phyloP scores from a whole-genome alignment of 2,113 vertebrate genomes.

The Gymnorhina tibicen region DNA sequence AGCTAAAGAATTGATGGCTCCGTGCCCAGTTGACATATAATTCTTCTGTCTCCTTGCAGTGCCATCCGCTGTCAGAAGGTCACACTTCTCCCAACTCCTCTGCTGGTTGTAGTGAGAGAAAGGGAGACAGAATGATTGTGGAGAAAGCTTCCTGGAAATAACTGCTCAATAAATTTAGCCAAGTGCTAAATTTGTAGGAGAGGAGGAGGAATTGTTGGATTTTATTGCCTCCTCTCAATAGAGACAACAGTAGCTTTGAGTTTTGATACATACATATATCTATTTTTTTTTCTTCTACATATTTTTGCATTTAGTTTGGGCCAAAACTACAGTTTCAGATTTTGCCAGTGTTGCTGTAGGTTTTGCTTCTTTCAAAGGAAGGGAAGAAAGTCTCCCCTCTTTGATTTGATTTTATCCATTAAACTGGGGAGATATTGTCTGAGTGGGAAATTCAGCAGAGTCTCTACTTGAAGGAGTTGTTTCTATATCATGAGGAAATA shows the following conservation, averaged over 20 bases:
- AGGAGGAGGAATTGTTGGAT: background rate
- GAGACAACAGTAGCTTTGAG: background rate
- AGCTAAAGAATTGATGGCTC: background rate
- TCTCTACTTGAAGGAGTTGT: background rate
- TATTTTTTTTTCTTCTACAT: too few species aligned
- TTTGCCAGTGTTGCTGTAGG: background rate
- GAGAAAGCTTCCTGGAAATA: background rate
- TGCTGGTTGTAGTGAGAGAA: background rate
- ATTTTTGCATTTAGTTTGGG: background rate
- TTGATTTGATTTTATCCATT: fast-evolving
- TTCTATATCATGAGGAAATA: background rate
- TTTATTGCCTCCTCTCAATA: background rate
- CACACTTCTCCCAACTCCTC: background rate
- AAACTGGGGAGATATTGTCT: background rate
- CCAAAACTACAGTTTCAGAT: background rate
- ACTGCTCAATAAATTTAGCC: background rate
- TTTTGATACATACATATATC: background rate
- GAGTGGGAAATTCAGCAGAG: background rate
- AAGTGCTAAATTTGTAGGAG: background rate
- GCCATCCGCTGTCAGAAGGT: background rate
- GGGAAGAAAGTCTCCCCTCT: background rate
- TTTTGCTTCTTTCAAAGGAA: background rate
- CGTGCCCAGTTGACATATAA: background rate
- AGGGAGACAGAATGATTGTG: background rate
- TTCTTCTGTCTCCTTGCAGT: background rate